phyloP scores from a whole-genome alignment of 2,113 vertebrate species.

The Apteryx owenii region DNA sequence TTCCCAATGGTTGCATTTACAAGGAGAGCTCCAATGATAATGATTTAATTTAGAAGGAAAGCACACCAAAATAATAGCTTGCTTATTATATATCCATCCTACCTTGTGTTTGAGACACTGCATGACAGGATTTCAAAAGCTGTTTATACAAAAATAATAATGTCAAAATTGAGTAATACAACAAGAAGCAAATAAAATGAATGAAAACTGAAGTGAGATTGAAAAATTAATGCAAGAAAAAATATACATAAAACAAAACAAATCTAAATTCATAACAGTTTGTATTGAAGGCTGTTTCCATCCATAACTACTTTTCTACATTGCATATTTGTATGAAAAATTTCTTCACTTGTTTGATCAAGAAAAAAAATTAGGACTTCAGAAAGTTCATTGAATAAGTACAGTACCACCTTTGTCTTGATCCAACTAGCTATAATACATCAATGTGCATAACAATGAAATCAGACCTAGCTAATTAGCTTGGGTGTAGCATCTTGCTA shows the following conservation, averaged over 20 bases:
- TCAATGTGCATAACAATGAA: not conserved
- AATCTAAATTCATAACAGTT: constrained; percentile 63
- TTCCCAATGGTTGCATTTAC: constrained; percentile 51
- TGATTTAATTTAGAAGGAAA: constrained; percentile 72
- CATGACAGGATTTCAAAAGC: constrained; percentile 99
- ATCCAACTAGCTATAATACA: not conserved
- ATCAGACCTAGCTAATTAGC: not conserved
- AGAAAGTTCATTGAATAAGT: not conserved
- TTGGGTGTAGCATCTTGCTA: not conserved
- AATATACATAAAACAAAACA: constrained; percentile 77
- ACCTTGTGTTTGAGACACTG: constrained; percentile 97
- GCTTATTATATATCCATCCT: constrained; percentile 82
- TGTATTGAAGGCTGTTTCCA: constrained; percentile 30
- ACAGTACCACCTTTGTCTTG: not conserved
- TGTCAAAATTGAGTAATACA: constrained; percentile 85
- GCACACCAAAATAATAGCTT: constrained; percentile 68
- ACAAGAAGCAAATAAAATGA: constrained; percentile 88
- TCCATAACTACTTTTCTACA: not conserved
- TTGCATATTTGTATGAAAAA: not conserved
- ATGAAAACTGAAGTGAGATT: constrained; percentile 83
- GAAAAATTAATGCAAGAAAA: constrained; percentile 78
- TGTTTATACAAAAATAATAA: constrained; percentile 92
- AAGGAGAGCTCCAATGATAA: constrained; percentile 40
- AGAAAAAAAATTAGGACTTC: not conserved
- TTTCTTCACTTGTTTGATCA: not conserved